phyloP scores from a whole-genome alignment of 2,888 invertebrate genomes.

The Drosophila mercatorum region DNA sequence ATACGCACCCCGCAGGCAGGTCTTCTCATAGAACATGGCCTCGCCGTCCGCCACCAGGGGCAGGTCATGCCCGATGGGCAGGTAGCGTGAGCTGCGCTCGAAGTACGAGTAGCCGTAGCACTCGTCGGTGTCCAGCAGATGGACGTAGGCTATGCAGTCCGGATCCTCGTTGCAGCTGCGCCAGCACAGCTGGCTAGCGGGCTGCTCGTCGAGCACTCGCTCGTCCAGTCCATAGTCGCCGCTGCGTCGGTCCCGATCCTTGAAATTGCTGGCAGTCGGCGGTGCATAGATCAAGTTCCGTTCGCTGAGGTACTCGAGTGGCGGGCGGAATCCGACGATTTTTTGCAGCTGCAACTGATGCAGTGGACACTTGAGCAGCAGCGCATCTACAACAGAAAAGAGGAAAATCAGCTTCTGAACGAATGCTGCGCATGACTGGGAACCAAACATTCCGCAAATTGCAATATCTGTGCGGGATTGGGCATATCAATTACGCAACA shows the following conservation, averaged over 20 bases:
- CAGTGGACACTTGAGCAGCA: conserved; percentile 83
- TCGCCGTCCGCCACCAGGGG: conserved; percentile 82
- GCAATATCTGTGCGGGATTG: conserved; percentile 15
- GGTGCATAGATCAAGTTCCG: conserved; percentile 77
- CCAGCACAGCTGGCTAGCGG: conserved; percentile 80
- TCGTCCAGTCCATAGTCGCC: conserved; percentile 28
- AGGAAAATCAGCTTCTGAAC: conserved; percentile 8
- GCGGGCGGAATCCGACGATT: conserved; percentile 83
- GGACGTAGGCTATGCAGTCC: conserved; percentile 83
- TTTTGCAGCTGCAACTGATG: conserved; percentile 84
- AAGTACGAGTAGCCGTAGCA: conserved; percentile 83
- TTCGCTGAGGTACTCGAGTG: conserved; percentile 73
- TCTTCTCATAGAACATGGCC: conserved; percentile 84
- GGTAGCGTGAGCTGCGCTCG: conserved; percentile 72
- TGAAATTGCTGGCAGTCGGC: conserved; percentile 64
- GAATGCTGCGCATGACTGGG: conserved; percentile 55
- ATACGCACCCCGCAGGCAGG: conserved; percentile 80
- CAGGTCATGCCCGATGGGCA: conserved; percentile 69
- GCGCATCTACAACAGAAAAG: conserved; percentile 62
- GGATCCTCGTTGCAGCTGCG: conserved; percentile 80
- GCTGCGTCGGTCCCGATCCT: conserved; percentile 65
- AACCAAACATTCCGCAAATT: conserved; percentile 53
- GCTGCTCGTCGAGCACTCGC: conserved; percentile 22
- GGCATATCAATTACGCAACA: conserved; percentile 57
- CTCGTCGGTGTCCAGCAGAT: conserved; percentile 80